These are phyloP conservation scores for Brachylomia viminalis DNA, from an alignment of 2,888 invertebrate species.

Conservation along the genomic window DNA sequence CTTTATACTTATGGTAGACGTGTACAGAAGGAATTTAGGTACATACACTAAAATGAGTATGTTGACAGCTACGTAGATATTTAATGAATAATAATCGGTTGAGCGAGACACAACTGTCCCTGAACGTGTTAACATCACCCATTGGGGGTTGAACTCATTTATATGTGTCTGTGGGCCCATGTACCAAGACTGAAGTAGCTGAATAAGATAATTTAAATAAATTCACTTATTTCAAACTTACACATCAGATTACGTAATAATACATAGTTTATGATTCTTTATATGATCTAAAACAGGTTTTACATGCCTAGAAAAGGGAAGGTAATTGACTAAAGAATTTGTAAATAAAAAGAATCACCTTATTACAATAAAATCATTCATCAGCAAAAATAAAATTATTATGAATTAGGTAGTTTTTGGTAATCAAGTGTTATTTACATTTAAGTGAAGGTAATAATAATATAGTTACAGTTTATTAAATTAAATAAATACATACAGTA, in stretches of 20 bases:
- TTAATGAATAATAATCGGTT: background rate
- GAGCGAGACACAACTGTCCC: background rate
- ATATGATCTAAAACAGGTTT: slow-evolving; percentile 55
- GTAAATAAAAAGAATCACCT: slow-evolving; percentile 30
- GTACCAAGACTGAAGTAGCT: background rate
- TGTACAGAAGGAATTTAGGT: background rate
- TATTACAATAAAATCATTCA: slow-evolving; percentile 28
- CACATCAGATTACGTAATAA: background rate
- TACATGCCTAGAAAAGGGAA: slow-evolving; percentile 40
- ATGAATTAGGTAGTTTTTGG: slow-evolving; percentile 16
- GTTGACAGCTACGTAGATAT: background rate
- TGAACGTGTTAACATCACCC: background rate
- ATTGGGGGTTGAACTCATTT: background rate
- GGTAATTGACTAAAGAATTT: slow-evolving; percentile 61
- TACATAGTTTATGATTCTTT: slow-evolving; percentile 32
- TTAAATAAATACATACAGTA: slow-evolving; percentile 55
- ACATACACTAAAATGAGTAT: background rate
- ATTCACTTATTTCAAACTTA: slow-evolving; percentile 5
- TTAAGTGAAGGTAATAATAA: slow-evolving; percentile 44
- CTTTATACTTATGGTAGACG: background rate
- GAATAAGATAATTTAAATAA: background rate
- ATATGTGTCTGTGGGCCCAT: background rate
- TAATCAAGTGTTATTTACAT: slow-evolving; percentile 63
- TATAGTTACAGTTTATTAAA: slow-evolving; percentile 47
- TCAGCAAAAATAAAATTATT: slow-evolving; percentile 28